phyloP scores from a whole-genome alignment of 2,888 invertebrate genomes.

The Pachliopta kotzebuea region DNA sequence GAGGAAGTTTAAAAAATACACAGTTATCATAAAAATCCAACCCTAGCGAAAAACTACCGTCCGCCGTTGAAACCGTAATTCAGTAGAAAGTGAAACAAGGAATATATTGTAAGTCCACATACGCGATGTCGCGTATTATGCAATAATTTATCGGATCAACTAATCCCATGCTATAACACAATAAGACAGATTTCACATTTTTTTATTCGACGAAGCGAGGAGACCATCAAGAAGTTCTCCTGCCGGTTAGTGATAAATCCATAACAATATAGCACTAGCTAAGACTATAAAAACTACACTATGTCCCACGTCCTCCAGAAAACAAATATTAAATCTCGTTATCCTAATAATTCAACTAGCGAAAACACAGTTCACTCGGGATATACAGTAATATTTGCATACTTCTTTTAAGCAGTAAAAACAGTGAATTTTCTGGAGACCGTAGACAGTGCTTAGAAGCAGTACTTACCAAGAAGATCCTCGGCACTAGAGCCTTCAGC shows the following conservation, averaged over 20 bases:
- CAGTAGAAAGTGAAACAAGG: slow-evolving; percentile 74
- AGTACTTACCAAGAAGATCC: too few species aligned
- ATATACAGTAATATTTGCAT: too few species aligned
- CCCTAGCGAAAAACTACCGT: slow-evolving; percentile 14
- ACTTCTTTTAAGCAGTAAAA: too few species aligned
- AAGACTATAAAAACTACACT: too few species aligned
- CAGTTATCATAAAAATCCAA: background rate
- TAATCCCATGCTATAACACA: slow-evolving; percentile 47
- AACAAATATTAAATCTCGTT: too few species aligned
- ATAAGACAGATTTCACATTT: slow-evolving; percentile 13
- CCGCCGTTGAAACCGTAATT: slow-evolving; percentile 57
- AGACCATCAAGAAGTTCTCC: background rate
- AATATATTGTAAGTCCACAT: slow-evolving; percentile 47
- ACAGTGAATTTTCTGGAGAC: too few species aligned
- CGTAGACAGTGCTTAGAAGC: too few species aligned
- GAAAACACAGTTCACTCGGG: too few species aligned
- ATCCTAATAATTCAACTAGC: too few species aligned
- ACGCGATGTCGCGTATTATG: slow-evolving; percentile 57
- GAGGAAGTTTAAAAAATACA: background rate
- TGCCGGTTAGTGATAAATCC: background rate
- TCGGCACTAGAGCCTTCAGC: too few species aligned
- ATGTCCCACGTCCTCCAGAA: too few species aligned
- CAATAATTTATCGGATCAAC: slow-evolving; percentile 45
- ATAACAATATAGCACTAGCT: too few species aligned
- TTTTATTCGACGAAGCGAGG: background rate